Evolutionary conservation across 2,113 vertebrate genomes (phyloP), one percentile per base, ranked within the genome.

Genomic region (Nannospalax galili): DNA sequence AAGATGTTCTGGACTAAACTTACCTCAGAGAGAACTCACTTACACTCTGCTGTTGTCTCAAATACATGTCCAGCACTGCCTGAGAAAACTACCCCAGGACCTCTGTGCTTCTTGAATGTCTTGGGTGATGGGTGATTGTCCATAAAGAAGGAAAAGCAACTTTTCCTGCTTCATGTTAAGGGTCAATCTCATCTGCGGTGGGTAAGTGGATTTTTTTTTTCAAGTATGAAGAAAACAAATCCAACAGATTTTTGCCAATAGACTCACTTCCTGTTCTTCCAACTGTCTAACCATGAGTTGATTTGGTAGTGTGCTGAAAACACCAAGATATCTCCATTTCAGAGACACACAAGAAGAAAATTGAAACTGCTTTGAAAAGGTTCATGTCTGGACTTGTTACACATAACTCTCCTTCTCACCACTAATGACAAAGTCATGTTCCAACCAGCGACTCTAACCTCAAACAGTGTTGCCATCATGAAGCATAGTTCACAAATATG

Each of bases 301-400:
- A 8, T 81, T 90, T 45, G 70, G 15, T 52, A 35, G 30, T 16
- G 42, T 0, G 0, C 52, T 73, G 5, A 94, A 95, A 67, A 96
- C 90, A 74, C 45, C 20, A 17, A n/a, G 5, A 87, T 92, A 96
- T 97, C 89, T 96, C 10, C 56, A 67, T 28, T 84, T 58, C 88
- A 88, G 74, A 97, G 96, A 86, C 35, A 93, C 22, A 70, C n/a
- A 72, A 42, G 94, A 90, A 95, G 96, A 91, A 82, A 94, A 89
- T 26, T 1, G 14, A 24, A 56, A 74, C 90, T 95, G 84, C 75
- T 52, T 64, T 45, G 1, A 60, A 81, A 81, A 96, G 86, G 70
- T 79, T 96, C 96, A 35, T 97, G 94, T 90, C 95, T 96, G 96
- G 89, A 96, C 95, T 92, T 96, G 95, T 85, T 97, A 89, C 72